These are phyloP conservation scores for Syngnathus rostellatus DNA, from an alignment of 2,797 vertebrate genomes.

Conservation along the genomic window DNA sequence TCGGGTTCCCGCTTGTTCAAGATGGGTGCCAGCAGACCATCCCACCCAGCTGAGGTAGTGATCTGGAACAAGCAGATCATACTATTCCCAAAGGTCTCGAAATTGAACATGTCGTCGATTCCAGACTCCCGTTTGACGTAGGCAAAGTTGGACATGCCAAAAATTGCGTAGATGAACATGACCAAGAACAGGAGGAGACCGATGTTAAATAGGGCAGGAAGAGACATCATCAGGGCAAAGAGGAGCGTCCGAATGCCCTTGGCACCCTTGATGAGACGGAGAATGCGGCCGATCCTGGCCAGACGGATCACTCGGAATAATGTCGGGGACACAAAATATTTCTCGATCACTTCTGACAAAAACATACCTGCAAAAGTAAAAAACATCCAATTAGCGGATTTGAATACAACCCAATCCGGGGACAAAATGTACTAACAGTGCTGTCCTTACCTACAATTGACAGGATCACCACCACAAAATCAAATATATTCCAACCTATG, in stretches of 20 bases:
- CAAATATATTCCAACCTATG: conserved; percentile 97
- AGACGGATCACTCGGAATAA: conserved; percentile 94
- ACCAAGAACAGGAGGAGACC: conserved; percentile 94
- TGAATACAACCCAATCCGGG: not conserved
- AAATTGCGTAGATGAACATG: conserved; percentile 98
- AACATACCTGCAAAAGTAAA: conserved; percentile 80
- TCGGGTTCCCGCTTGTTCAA: conserved; percentile 85
- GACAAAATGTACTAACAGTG: not conserved
- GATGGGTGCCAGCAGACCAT: conserved; percentile 82
- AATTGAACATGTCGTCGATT: conserved; percentile 98
- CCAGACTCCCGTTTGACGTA: conserved; percentile 88
- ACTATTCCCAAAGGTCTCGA: conserved; percentile 95
- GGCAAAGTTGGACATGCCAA: conserved; percentile 98
- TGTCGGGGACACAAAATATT: conserved; percentile 93
- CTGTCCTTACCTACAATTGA: conserved; percentile 91
- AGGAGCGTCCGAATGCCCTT: conserved; percentile 95
- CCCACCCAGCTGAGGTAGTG: conserved; percentile 92
- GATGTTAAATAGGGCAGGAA: conserved; percentile 94
- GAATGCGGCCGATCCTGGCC: conserved; percentile 89
- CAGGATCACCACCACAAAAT: conserved; percentile 97
- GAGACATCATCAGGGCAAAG: conserved; percentile 98
- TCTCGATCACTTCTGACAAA: conserved; percentile 84
- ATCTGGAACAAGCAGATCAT: conserved; percentile 97
- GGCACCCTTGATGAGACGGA: conserved; percentile 93
- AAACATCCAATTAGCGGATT: not conserved